Evolutionary conservation across 2,797 vertebrate species (phyloP), one percentile per base, ranked within the genome.

Genomic region (Ateles fusciceps): DNA sequence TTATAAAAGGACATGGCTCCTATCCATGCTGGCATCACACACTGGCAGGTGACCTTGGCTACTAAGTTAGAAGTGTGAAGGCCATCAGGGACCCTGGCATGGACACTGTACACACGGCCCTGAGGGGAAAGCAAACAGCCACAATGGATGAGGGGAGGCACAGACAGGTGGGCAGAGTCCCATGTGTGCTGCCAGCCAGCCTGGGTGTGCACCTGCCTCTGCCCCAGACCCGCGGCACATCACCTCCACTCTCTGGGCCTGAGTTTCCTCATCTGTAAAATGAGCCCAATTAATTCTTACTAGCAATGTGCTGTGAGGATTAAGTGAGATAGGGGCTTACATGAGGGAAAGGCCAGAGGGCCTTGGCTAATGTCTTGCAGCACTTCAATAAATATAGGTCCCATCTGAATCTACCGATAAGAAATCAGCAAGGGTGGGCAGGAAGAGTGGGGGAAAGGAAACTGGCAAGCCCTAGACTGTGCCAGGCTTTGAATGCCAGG

Each of bases 101-200:
- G 30, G 61, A 8, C 7, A 1, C 17, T 0, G 19, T 13, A 39
- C 52, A 61, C 26, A 2, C 0, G 10, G 11, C 85, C 50, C 11
- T 0, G 5, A 17, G 21, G 21, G 75, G 72, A 52, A 5, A 33
- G 26, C 4, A n/a, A 80, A 68, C 14, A 39, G 10, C 74, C 24
- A 52, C 11, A 11, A 33, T 4, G 6, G 42, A 33, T 0, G 24
- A 72, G 33, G 26, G 26, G 22, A 28, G 50, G 44, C 39, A n/a
- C 7, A 24, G 74, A 42, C 3, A 71, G 33, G n/a, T 17, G 52
- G 24, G 19, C 22, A 55, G 74, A 85, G 19, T 21, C 48, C 26
- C 42, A 1, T 11, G 39, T 2, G 33, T 7, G 50, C 0, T 2
- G 13, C 12, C 55, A 48, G 81, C 52, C 10, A 5, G 28, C 11